A percentile compares a stretch with the other conserved stretches of the same genome.
These are phyloP conservation scores for Hydraecia micacea DNA, from an alignment of 2,888 invertebrate genomes.

Conservation along the genomic window DNA sequence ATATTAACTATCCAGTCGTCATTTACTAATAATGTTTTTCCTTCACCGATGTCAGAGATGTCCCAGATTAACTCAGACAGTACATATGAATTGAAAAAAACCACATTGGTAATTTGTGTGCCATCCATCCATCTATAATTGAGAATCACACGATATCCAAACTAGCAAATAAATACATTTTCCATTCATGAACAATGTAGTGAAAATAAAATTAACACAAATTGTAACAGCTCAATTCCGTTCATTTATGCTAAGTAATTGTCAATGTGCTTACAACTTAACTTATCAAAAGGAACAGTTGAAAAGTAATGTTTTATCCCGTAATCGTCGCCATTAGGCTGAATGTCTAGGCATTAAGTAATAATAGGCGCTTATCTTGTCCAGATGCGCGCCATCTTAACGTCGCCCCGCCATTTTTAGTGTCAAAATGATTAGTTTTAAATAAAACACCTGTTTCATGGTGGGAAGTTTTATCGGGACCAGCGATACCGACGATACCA, in stretches of 20 bases:
- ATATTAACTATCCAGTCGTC: no score
- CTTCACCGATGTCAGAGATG: no score
- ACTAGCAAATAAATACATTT: no score
- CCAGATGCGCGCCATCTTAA: constrained; percentile 54
- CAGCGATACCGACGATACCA: constrained; percentile 15
- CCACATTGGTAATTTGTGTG: no score
- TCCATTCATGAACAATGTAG: not conserved
- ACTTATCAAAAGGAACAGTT: constrained; percentile 46
- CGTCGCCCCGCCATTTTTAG: constrained; percentile 39
- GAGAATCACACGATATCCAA: no score
- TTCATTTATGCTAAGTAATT: constrained; percentile 41
- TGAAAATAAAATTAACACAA: constrained; percentile 35
- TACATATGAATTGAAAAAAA: no score
- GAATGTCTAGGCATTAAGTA: constrained; percentile 60
- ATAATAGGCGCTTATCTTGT: constrained; percentile 58
- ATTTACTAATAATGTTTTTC: no score
- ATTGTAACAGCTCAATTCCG: constrained; percentile 26
- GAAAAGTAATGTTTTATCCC: constrained; percentile 48
- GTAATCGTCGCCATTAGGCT: constrained; percentile 59
- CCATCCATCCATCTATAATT: no score
- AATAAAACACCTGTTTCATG: constrained; percentile 57
- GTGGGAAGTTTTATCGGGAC: constrained; percentile 41
- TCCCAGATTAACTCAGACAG: no score
- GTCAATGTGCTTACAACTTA: constrained; percentile 39
- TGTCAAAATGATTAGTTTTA: constrained; percentile 60